Evolutionary conservation across 92 coral and sea anemone genomes (phyloP), one percentile per base, ranked within the genome.

Genomic region (Pocillopora meandrina): DNA sequence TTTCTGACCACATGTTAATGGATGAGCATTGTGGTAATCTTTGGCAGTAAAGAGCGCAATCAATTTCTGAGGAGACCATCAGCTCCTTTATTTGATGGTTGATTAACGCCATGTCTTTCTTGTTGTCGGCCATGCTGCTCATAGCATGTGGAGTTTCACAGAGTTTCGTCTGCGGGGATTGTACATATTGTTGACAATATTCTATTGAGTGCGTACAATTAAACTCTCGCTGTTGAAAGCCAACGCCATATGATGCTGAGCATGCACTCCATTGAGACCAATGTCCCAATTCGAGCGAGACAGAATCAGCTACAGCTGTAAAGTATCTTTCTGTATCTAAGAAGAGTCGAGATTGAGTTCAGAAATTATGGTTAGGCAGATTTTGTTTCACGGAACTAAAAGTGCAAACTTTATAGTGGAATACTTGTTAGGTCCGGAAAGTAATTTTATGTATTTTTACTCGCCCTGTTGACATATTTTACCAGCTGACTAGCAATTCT

Each of bases 31-130:
- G 56, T 33, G 63, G 15, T 57, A 57, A 31, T 61, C 75, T 57
- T 19, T 67, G 15, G 13, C 84, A 80, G 19, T 68, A 33, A 58
- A 55, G 84, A 31, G 84, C 84, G 75, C 84, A 80, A 21, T 68
- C 65, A 10, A 57, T 66, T 80, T 56, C 65, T 12, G 84, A 68
- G 31, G 75, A 80, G 57, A 68, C 84, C 65, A 67, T 56, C 56
- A 66, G 15, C 56, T 80, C 75, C 56, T 69, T 80, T 34, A 80
- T 33, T 18, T 9, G 67, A 67, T 56, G 65, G 12, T 55, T 23
- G 0, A 15, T 19, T 33, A 80, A 34, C 0, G 76, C 75, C 1
- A 31, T 33, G 65, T 80, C 61, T 3, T 17, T 31, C 2, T 68
- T 80, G 73, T 15, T 69, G 7, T 56, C 35, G 76, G 56, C 20